These are phyloP conservation scores for Poeciliopsis gracilis DNA, from an alignment of 2,797 vertebrate genomes.

Conservation along the genomic window DNA sequence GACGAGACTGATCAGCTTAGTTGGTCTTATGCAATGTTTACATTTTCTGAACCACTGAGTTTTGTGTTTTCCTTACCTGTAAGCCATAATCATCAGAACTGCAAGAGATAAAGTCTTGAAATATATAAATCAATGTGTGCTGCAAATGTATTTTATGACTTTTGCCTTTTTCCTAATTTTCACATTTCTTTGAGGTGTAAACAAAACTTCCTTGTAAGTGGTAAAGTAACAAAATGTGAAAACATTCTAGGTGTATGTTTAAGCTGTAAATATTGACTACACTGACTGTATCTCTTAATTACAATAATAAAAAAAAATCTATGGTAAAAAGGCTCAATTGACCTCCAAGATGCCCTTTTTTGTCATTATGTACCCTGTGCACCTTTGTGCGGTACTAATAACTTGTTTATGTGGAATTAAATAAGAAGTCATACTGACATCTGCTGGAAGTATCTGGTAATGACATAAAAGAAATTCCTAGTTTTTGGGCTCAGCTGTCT, in stretches of 20 bases:
- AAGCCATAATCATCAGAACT: too few species aligned
- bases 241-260: neutral
- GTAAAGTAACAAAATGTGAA: neutral
- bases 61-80: too few species aligned
- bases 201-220: neutral
- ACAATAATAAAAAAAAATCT: neutral
- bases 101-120: too few species aligned
- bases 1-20: too few species aligned
- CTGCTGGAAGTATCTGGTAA: conserved; percentile 52
- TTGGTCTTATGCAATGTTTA: too few species aligned
- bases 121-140: too few species aligned
- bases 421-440: conserved; percentile 39
- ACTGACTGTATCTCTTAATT: neutral
- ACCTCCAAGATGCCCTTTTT: conserved; percentile 37
- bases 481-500: neutral
- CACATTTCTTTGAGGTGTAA: neutral
- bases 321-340: conserved; percentile 19
- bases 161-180: neutral
- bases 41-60: too few species aligned
- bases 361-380: conserved; percentile 31
- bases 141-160: too few species aligned
- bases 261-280: neutral
- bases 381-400: conserved; percentile 35
- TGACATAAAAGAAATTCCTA: conserved; percentile 1
- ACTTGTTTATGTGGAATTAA: neutral